phyloP scores from a whole-genome alignment of 1,140 invertebrate genomes.

The Hyphantria cunea region DNA sequence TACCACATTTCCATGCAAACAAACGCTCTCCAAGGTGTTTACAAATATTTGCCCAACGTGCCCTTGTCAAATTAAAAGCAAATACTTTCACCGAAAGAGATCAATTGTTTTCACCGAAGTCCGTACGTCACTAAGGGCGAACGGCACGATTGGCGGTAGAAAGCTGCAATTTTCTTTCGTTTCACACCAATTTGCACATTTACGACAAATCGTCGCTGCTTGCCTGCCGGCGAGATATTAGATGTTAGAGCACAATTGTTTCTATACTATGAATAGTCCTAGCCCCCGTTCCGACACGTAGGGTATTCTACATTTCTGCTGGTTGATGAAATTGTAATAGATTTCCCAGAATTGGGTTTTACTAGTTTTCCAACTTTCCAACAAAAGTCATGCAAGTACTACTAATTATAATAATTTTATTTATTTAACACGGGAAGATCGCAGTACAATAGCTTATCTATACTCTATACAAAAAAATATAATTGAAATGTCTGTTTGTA shows the following conservation, averaged over 20 bases:
- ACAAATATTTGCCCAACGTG: background rate
- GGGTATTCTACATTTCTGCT: background rate
- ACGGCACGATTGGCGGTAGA: slow-evolving; percentile 39
- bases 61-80: slow-evolving; percentile 7
- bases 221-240: slow-evolving; percentile 25
- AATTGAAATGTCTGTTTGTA: too few species aligned
- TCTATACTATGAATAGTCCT: slow-evolving; percentile 11
- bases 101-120: slow-evolving; percentile 49
- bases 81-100: slow-evolving; percentile 29
- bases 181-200: slow-evolving; percentile 62
- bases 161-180: slow-evolving; percentile 55
- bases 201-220: slow-evolving; percentile 51
- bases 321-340: background rate
- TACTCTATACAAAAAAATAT: too few species aligned
- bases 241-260: slow-evolving; percentile 21
- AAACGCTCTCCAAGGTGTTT: background rate
- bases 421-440: too few species aligned
- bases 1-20: too few species aligned
- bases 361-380: background rate
- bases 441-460: too few species aligned
- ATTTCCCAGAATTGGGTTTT: background rate
- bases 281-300: background rate
- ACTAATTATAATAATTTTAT: too few species aligned
- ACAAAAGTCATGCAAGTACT: background rate
- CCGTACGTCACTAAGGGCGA: slow-evolving; percentile 49